Base-by-base conservation (phyloP, 2,888 invertebrate species). In the Sturmia bella region DNA sequence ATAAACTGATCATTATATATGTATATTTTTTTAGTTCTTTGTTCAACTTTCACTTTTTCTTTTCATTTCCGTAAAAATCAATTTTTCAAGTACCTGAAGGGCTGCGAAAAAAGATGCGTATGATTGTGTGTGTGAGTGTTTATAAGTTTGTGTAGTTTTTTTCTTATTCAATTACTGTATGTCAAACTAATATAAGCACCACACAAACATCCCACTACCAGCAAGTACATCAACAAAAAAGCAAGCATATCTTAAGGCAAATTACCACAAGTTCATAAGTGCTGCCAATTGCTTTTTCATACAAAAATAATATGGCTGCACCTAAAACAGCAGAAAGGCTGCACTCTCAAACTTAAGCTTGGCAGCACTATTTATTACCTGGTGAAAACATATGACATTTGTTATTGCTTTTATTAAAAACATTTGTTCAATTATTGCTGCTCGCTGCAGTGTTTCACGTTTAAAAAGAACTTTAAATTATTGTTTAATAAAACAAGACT, bases 51-150 rank as follows among this genome's bases (percentile, higher is more conserved):
- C 57, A 73, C 56, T 70, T 64, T 59, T 66, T 39, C 32, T 43
- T 74, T 56, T 54, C 68, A 48, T 73, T n/a, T 37, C 50, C 59
- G 74, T 57, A 80, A 80, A 81, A 81, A 81, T 81, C 81, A 81
- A 81, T 81, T 81, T 66, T 77, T 77, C 61, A 68, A 72, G 76
- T 76, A 76, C 39, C 57, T 39, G n/a, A 48, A 21, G 13, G 9
- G 19, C 15, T 9, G 15, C 19, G 7, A 2, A n/a, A n/a, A n/a
- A n/a, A n/a, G n/a, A 11, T 24, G 21, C 17, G 5, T 63, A 41
- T 56, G 59, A 27, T 15, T 69, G 41, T 52, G 32, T 63, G n/a
- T 57, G 73, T 61, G 52, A 21, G 9, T 69, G 45, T 76, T 56
- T 57, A 48, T 54, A 32, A 54, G 32, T 63, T 56, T 21, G 13